phyloP scores from a whole-genome alignment of 2,888 invertebrate species.

The Celastrina argiolus region DNA sequence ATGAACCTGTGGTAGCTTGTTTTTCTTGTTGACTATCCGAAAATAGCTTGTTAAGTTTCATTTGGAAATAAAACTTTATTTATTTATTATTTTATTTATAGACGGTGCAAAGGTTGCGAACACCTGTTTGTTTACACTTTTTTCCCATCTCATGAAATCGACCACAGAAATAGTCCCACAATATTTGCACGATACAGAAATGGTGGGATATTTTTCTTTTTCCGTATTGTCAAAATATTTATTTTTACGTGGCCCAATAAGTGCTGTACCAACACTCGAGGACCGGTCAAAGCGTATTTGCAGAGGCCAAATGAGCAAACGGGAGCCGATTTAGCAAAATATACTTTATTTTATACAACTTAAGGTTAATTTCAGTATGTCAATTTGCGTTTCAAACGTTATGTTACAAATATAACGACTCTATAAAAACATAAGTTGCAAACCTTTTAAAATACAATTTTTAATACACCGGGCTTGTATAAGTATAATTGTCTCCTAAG shows the following conservation, averaged over 20 bases:
- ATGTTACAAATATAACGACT: neutral
- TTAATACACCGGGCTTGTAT: neutral
- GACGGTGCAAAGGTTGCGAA: too few relatives aligned
- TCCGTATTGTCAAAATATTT: neutral
- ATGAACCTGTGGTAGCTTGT: too few relatives aligned
- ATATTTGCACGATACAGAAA: neutral
- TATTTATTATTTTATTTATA: too few relatives aligned
- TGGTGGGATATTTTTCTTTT: neutral
- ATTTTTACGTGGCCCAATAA: slow-evolving; percentile 10
- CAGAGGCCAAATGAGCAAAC: slow-evolving; percentile 13
- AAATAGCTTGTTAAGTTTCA: too few relatives aligned
- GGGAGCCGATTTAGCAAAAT: neutral
- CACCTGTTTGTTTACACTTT: neutral
- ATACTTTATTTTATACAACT: neutral
- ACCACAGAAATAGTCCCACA: neutral
- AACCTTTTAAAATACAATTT: neutral
- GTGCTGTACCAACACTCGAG: slow-evolving; percentile 9
- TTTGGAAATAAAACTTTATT: too few relatives aligned
- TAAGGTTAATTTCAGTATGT: neutral
- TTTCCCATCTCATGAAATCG: neutral
- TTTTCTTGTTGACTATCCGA: too few relatives aligned
- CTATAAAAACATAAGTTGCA: neutral
- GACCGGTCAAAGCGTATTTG: slow-evolving; percentile 18
- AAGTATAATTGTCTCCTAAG: neutral
- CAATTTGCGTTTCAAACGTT: neutral